These are phyloP conservation scores for Formica exsecta DNA, from an alignment of 1,140 invertebrate species.

Conservation along the genomic window DNA sequence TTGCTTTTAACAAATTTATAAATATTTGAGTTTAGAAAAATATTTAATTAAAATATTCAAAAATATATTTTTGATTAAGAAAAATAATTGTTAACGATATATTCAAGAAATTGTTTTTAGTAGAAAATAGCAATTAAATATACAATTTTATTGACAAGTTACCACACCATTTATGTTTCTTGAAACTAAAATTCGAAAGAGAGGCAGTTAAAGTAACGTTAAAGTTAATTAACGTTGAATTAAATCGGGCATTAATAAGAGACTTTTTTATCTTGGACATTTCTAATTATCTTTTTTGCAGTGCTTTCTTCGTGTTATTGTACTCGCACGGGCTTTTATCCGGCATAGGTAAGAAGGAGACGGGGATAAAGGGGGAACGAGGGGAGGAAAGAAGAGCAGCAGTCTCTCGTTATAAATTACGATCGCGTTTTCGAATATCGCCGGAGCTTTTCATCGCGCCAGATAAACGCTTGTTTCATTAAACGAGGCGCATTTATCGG, in stretches of 20 bases:
- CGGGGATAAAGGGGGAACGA: constrained; percentile 40
- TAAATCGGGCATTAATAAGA: constrained; percentile 51
- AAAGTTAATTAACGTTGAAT: constrained; percentile 58
- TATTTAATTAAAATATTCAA: background rate
- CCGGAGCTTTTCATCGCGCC: constrained; percentile 54
- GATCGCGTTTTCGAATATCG: constrained; percentile 41
- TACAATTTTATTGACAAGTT: constrained; percentile 11
- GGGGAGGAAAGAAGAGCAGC: background rate
- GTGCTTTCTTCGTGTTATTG: constrained; percentile 28
- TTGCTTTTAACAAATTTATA: background rate
- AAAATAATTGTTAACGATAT: background rate
- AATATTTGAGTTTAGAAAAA: background rate
- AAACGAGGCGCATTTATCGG: constrained; percentile 61
- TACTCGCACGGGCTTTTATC: constrained; percentile 26
- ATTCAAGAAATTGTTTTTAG: background rate
- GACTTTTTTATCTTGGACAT: constrained; percentile 43
- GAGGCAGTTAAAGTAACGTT: constrained; percentile 7
- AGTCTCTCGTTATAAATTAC: constrained; percentile 40
- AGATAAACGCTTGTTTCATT: constrained; percentile 61
- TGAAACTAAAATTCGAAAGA: background rate
- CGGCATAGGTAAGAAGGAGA: background rate
- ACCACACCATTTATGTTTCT: background rate
- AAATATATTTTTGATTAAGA: background rate
- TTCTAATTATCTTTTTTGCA: constrained; percentile 42
- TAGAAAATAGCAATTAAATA: background rate